Percentiles rank a stretch among this genome's conserved stretches.
These are phyloP conservation scores for Holothuria glaberrima DNA, from an alignment of 35 echinoderm and acorn worm species.

Conservation along the genomic window DNA sequence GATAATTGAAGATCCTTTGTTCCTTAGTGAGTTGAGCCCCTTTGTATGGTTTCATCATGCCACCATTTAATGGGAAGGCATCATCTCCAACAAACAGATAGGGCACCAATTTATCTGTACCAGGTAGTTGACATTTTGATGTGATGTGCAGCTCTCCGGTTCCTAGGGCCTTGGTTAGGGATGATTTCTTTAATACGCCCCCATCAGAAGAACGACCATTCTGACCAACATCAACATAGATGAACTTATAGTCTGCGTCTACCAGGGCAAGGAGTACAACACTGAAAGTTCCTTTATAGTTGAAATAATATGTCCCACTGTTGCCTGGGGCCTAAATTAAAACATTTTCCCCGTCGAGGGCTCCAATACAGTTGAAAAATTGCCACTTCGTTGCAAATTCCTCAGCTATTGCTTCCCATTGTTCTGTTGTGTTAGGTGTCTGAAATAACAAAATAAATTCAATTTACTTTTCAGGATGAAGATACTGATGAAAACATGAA, in stretches of 20 bases:
- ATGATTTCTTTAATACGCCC: neutral
- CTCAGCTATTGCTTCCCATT: neutral
- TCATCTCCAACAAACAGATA: conserved; percentile 11
- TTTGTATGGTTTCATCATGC: conserved; percentile 2
- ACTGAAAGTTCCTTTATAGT: conserved; percentile 39
- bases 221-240: conserved; percentile 39
- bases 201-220: conserved; percentile 11
- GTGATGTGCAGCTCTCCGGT: neutral
- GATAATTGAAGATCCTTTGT: too few relatives aligned
- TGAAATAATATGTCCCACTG: neutral
- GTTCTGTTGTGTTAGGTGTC: neutral
- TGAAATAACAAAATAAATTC: neutral
- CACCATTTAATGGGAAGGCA: conserved; percentile 11
- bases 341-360: conserved; percentile 28
- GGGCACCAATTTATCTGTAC: too few relatives aligned
- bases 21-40: neutral
- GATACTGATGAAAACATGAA: neutral
- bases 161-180: neutral
- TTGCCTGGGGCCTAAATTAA: neutral
- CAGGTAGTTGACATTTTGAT: too few relatives aligned
- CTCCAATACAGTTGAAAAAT: conserved; percentile 32
- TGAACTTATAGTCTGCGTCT: conserved; percentile 47
- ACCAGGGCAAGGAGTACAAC: conserved; percentile 50
- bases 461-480: neutral
- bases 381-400: neutral